Evolutionary conservation across 1,140 invertebrate species (phyloP).

Genomic region (Meloidogyne floridensis): DNA sequence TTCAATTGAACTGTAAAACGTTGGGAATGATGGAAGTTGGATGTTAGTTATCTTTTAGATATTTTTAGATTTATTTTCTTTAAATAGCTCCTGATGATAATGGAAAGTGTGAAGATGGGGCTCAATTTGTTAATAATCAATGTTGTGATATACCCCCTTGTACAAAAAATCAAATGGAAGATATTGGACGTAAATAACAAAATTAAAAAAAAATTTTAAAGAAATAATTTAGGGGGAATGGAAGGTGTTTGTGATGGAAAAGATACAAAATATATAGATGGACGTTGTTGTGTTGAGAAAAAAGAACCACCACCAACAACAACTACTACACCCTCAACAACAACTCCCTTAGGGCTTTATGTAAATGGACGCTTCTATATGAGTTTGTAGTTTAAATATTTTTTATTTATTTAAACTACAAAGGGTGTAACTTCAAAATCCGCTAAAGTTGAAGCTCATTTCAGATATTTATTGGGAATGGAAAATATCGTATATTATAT

Average conservation of each 20-base stretch:
- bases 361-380: background rate
- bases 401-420: too few relatives aligned
- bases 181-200: background rate
- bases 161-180: background rate
- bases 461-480: too few relatives aligned
- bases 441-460: too few relatives aligned
- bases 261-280: conserved; percentile 3
- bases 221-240: background rate
- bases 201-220: background rate
- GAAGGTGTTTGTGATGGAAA: background rate
- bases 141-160: conserved; percentile 4
- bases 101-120: background rate
- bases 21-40: background rate
- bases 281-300: background rate
- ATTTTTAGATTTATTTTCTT: background rate
- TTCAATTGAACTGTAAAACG: background rate
- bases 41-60: background rate
- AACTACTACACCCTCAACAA: background rate
- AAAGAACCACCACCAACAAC: background rate
- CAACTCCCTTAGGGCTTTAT: background rate
- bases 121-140: conserved; percentile 2
- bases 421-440: too few relatives aligned
- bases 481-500: too few relatives aligned
- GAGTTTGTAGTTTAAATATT: background rate
- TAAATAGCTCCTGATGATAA: background rate